These are phyloP conservation scores for Hemicordylus capensis DNA, from an alignment of 2,113 vertebrate species.

Conservation along the genomic window DNA sequence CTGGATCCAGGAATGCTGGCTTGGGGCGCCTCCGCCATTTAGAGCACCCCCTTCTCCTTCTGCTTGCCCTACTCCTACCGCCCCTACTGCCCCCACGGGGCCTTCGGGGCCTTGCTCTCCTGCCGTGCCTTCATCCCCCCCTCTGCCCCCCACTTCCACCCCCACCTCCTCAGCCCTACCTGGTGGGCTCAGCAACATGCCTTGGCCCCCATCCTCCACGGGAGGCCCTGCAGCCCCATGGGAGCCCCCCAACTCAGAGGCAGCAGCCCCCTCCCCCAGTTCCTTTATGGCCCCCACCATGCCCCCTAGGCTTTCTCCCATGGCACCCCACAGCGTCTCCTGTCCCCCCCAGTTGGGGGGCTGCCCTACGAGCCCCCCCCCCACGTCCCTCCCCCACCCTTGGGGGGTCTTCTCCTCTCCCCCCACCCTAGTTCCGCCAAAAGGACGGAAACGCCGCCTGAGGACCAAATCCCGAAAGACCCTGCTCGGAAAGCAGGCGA, in stretches of 20 bases:
- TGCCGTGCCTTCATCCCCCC: not conserved
- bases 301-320: not conserved
- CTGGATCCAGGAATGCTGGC: slow-evolving; percentile 50
- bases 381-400: not conserved
- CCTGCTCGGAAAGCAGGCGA: not conserved
- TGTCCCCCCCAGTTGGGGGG: too few species aligned
- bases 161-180: not conserved
- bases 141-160: not conserved
- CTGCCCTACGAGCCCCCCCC: not conserved
- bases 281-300: not conserved
- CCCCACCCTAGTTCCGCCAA: too few species aligned
- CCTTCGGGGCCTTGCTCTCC: not conserved
- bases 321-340: not conserved
- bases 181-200: too few species aligned
- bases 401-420: not conserved
- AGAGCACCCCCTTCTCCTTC: rapidly evolving
- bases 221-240: too few species aligned
- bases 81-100: not conserved
- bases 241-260: slow-evolving; percentile 17
- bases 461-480: slow-evolving; percentile 4
- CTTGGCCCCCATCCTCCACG: too few species aligned
- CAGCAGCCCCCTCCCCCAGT: not conserved
- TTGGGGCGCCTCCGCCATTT: not conserved
- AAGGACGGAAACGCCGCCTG: not conserved
- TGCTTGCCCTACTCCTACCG: too few species aligned